These are phyloP conservation scores for Nicator chloris DNA, from an alignment of 2,113 vertebrate genomes.

Conservation along the genomic window DNA sequence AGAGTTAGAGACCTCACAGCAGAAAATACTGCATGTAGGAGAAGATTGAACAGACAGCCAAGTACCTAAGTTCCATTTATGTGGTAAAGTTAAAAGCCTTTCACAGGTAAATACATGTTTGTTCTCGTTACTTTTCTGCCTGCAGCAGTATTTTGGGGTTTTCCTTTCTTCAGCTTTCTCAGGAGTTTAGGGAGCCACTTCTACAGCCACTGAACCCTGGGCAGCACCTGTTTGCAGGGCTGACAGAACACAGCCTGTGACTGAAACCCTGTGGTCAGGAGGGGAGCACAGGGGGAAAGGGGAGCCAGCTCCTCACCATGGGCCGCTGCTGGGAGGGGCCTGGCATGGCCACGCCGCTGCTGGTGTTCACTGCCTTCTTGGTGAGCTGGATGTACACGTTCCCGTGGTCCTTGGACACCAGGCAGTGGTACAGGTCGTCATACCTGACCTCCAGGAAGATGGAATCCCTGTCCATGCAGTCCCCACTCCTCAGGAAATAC, in stretches of 20 bases:
- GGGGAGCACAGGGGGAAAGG: neutral
- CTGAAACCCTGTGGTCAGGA: neutral
- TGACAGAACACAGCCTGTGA: neutral
- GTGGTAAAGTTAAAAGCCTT: neutral
- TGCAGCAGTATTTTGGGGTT: neutral
- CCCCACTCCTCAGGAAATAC: constrained; percentile 89
- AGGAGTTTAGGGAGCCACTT: neutral
- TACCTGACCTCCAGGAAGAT: constrained; percentile 97
- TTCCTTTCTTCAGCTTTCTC: neutral
- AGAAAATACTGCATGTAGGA: neutral
- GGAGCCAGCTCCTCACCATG: constrained; percentile 79
- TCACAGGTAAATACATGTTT: neutral
- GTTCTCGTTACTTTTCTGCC: neutral
- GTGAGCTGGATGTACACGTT: constrained; percentile 95
- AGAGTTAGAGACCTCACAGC: neutral
- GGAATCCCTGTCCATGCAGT: constrained; percentile 86
- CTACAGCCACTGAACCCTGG: neutral
- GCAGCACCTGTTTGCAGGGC: neutral
- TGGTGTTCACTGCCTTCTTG: constrained; percentile 89
- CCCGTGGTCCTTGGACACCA: constrained; percentile 94
- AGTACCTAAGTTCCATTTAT: neutral
- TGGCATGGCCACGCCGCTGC: constrained; percentile 90
- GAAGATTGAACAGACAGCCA: neutral
- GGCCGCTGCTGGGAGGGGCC: constrained; percentile 95
- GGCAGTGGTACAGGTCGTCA: constrained; percentile 95